Evolutionary conservation across 1,140 invertebrate genomes (phyloP).

Genomic region (Magallana gigas): DNA sequence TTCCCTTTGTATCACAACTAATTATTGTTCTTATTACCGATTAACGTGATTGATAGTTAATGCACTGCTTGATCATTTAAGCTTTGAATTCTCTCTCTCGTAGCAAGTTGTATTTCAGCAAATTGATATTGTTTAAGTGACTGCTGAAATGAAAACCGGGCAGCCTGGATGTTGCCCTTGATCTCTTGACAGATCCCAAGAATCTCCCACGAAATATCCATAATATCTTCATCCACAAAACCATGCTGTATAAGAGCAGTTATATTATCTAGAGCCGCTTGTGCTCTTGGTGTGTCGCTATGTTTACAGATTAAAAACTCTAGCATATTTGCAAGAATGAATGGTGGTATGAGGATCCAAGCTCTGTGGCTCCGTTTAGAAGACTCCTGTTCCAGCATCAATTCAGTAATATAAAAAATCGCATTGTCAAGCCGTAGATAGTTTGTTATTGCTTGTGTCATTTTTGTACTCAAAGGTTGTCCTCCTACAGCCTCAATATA

Average conservation of each 20-base stretch:
- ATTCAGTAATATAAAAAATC: too few species aligned
- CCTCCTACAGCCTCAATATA: background rate
- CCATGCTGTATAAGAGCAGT: background rate
- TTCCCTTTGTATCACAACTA: too few species aligned
- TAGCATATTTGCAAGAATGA: background rate
- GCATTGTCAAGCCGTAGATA: background rate
- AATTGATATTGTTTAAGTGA: slow-evolving; percentile 26
- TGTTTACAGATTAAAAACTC: background rate
- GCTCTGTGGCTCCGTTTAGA: background rate
- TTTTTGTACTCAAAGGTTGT: background rate
- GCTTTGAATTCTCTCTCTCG: background rate
- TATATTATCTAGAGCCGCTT: background rate
- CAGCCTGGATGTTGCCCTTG: background rate
- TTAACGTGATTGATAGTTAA: background rate
- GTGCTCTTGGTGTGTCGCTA: background rate
- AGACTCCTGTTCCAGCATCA: background rate
- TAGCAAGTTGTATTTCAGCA: background rate
- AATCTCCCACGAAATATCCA: background rate
- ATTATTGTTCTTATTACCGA: too few species aligned
- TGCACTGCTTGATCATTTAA: background rate
- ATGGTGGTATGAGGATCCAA: background rate
- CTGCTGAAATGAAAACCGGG: background rate
- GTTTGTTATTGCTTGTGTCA: background rate
- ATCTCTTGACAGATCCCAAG: background rate
- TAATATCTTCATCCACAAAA: background rate